Evolutionary conservation across 2,888 invertebrate species (phyloP).

Genomic region (Drosophila planitibia): DNA sequence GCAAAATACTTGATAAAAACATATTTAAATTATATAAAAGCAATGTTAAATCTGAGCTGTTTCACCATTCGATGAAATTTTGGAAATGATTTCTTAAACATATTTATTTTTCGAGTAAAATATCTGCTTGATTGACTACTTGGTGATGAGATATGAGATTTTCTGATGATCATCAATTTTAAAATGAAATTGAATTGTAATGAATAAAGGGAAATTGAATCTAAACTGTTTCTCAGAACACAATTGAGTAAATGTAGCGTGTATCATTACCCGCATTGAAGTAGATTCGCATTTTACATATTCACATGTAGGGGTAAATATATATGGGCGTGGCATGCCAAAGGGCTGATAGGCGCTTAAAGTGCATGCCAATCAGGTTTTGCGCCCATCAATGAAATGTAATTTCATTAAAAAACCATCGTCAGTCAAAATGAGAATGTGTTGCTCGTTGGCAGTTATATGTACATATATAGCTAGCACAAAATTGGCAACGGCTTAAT

Average conservation of each 20-base stretch:
- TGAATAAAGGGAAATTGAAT: background rate
- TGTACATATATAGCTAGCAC: background rate
- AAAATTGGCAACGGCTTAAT: slow-evolving; percentile 24
- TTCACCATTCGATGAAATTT: no score
- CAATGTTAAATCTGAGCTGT: background rate
- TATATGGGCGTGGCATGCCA: background rate
- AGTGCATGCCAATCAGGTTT: slow-evolving; percentile 66
- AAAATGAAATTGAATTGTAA: background rate
- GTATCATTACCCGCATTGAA: slow-evolving; percentile 17
- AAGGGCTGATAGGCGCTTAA: slow-evolving; percentile 23
- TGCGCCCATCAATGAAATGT: slow-evolving; percentile 50
- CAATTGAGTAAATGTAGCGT: background rate
- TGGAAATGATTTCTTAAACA: background rate
- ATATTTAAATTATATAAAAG: background rate
- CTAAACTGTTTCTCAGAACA: background rate
- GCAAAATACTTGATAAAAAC: background rate
- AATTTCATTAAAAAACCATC: slow-evolving; percentile 57
- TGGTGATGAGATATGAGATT: background rate
- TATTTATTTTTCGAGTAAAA: background rate
- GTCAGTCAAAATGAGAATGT: slow-evolving; percentile 6
- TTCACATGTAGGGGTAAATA: background rate
- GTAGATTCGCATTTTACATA: background rate
- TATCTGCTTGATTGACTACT: background rate
- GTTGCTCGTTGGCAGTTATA: background rate
- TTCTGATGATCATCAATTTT: background rate